Evolutionary conservation across 2,113 vertebrate species (phyloP), one percentile per base, ranked within the genome.

Genomic region (Notiomystis cincta): DNA sequence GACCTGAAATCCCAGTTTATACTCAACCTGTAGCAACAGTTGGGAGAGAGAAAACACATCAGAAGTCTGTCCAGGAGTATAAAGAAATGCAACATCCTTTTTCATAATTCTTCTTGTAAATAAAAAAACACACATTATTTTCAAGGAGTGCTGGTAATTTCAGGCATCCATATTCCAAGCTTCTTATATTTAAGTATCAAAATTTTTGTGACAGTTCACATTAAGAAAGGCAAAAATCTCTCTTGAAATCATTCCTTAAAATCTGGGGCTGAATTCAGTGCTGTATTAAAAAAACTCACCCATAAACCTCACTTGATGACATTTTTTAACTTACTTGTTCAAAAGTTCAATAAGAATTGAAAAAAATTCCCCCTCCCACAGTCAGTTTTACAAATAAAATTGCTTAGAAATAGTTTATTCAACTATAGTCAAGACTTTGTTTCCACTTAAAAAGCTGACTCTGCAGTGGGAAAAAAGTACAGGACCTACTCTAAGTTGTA

Each of bases 1-100:
- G 77, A 99, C 98, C 69, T 98, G 98, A 97, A 99, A 99, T 82
- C 98, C 99, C 91, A 99, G 97, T 85, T 98, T 98, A 96, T 99
- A 99, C 80, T 99, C 99, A 94, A 99, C 99, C 99, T 99, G 91
- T 19, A 69, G 70, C 66, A 86, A 56, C 5, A 97, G 60, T 31
- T n/a, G 25, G 33, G 61, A 84, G 53, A 75, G 14, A 15, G 25
- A 84, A 90, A 67, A 48, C 23, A 51, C 0, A 0, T 75, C 23
- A 65, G 13, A 64, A 87, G 42, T 20, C 33, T 44, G 33, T 54
- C 30, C 13, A 56, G 20, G 2, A 70, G 9, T 20, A 77, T 40
- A 64, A 81, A 64, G 22, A 88, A 94, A 51, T 13, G 15, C 24
- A 45, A 58, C 6, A 21, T 3, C 22, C 0, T 9, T 57, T 61